phyloP scores from a whole-genome alignment of 2,113 vertebrate genomes.

The Corydoras maculifer region DNA sequence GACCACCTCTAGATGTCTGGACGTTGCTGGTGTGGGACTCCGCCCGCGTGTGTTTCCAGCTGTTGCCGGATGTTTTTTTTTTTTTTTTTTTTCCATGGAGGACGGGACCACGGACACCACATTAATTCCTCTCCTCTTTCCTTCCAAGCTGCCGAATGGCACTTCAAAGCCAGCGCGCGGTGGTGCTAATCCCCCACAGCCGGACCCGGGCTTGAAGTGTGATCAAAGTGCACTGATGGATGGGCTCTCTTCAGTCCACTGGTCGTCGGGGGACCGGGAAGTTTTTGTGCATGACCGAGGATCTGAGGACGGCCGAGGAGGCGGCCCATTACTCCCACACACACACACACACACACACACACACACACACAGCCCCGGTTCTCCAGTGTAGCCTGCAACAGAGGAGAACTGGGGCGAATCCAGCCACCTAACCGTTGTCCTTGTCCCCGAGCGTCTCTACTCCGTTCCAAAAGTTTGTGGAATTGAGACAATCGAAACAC shows the following conservation, averaged over 20 bases:
- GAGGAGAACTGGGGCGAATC: not conserved
- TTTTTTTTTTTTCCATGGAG: conserved; percentile 10
- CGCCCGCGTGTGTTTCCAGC: conserved; percentile 33
- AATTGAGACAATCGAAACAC: not conserved
- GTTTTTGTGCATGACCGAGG: conserved; percentile 46
- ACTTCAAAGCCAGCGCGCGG: conserved; percentile 59
- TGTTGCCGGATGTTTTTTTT: conserved; percentile 21
- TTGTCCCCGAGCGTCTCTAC: too few relatives aligned
- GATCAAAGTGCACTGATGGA: conserved; percentile 68
- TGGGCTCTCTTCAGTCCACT: conserved; percentile 45
- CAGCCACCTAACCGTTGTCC: too few relatives aligned
- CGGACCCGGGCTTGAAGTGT: conserved; percentile 52
- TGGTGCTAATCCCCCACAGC: conserved; percentile 52
- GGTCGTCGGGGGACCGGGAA: conserved; percentile 52
- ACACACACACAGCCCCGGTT: too few relatives aligned
- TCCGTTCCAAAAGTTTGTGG: not conserved
- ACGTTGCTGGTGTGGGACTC: not conserved
- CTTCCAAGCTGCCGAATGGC: conserved; percentile 50
- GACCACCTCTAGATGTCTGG: too few relatives aligned
- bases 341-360: too few relatives aligned
- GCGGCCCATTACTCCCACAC: not conserved
- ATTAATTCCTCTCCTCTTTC: conserved; percentile 54
- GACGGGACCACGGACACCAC: conserved; percentile 42
- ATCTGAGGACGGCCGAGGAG: conserved; percentile 20
- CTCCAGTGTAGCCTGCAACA: not conserved